phyloP scores from a whole-genome alignment of 2,797 vertebrate species.

The Sebastiscus tertius region DNA sequence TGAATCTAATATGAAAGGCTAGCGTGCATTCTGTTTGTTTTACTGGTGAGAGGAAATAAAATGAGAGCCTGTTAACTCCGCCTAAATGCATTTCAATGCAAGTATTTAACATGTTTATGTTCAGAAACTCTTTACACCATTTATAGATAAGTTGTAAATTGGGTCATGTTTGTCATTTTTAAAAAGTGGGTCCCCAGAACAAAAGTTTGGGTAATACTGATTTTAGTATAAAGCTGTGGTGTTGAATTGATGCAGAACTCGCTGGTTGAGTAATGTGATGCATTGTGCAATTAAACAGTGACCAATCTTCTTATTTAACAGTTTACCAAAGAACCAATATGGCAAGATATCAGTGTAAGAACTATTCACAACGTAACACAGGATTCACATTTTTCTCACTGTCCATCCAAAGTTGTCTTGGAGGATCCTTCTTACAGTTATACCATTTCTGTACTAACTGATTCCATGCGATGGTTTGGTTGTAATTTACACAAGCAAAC shows the following conservation, averaged over 20 bases:
- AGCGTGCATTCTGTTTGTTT: too few species aligned
- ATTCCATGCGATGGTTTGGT: not conserved
- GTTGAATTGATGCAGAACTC: conserved; percentile 30
- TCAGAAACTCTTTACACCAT: too few species aligned
- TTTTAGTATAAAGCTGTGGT: conserved; percentile 22
- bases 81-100: too few species aligned
- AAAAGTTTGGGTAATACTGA: too few species aligned
- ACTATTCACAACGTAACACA: not conserved
- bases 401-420: not conserved
- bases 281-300: conserved; percentile 16
- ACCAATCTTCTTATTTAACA: conserved; percentile 24
- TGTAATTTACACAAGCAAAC: not conserved
- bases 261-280: conserved; percentile 23
- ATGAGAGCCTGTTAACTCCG: too few species aligned
- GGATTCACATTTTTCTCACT: not conserved
- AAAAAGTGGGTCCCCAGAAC: too few species aligned
- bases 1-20: too few species aligned
- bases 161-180: too few species aligned
- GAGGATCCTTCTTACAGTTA: not conserved
- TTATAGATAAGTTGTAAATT: too few species aligned
- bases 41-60: too few species aligned
- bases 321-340: conserved; percentile 27
- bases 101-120: too few species aligned
- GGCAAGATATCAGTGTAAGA: not conserved
- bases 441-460: not conserved